Base-by-base conservation (phyloP, 2,888 invertebrate genomes). In the Oasisia sp. region DNA sequence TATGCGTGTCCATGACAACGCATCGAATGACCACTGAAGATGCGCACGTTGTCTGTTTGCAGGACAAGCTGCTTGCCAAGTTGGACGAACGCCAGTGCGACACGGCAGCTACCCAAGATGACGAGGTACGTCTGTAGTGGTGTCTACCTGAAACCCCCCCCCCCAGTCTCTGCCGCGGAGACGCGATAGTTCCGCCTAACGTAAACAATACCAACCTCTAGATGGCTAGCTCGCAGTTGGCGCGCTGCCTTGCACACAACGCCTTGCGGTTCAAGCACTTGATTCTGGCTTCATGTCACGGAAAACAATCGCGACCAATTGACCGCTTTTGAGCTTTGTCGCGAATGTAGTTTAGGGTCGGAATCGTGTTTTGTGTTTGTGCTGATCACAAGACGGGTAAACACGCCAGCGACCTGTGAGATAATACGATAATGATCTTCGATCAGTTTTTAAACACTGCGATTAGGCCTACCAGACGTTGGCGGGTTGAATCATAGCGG, bases 61-160 rank as follows among this genome's bases (percentile, higher is more conserved):
- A 74, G 74, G 74, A 74, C 74, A 74, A 74, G 74, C 27, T 74
- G 74, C n/a, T 74, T 19, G 74, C 74, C 74, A 74, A 74, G 74
- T 19, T 74, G 74, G 74, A 74, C 19, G 74, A 74, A 27, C 19
- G 74, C 27, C 74, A 74, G 74, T 74, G 74, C 27, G 74, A 74
- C 74, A 74, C 74, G 74, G 19, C 74, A 19, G 27, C 74, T 27
- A 74, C 74, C 14, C 74, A 27, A 19, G 74, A 74, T 74, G 74
- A 74, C 27, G 74, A 74, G 74, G 74, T 74, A 74, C 5, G 74
- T 74, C 74, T 74, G 27, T 74, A 74, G 27, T 7, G 19, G 5
- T 27, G 74, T 74, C 27, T 74, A 14, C 3, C 3, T 27, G 27
- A 74, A 14, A 27, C 74, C 7, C 74, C 19, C 3, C 19, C 74